Percentiles rank a stretch among this genome's conserved stretches.
Conservation (phyloP, 2,888 invertebrate genomes). For the Pherbina coryleti region DNA sequence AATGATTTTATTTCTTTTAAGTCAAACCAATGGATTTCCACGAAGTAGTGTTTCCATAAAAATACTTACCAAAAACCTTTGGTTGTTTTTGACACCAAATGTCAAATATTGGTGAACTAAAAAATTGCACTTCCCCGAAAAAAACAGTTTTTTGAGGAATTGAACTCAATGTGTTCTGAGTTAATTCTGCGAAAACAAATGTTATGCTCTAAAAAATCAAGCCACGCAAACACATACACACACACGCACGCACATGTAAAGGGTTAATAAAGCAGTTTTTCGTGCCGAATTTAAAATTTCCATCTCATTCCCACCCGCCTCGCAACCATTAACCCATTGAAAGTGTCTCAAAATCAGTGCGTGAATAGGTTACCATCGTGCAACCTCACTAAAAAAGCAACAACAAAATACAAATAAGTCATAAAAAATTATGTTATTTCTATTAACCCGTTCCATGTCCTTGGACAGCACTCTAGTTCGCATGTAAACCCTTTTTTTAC, state of each 20-base stretch:
- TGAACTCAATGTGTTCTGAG: neutral
- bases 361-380: neutral
- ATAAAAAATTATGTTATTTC: slow-evolving; percentile 17
- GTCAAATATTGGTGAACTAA: neutral
- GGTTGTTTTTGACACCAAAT: slow-evolving; percentile 24
- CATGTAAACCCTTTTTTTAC: slow-evolving; percentile 14
- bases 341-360: neutral
- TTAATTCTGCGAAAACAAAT: neutral
- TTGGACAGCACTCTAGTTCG: neutral
- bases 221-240: neutral
- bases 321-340: slow-evolving; percentile 27
- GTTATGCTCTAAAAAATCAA: neutral
- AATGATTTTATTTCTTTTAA: too few species aligned
- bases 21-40: neutral
- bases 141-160: neutral
- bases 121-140: neutral
- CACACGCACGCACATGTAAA: neutral
- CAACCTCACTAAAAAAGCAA: slow-evolving; percentile 8
- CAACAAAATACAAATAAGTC: slow-evolving; percentile 14
- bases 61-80: neutral
- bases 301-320: neutral
- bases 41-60: neutral
- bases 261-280: neutral
- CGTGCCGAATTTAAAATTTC: slow-evolving; percentile 15
- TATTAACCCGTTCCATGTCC: slow-evolving; percentile 1